These are phyloP conservation scores for Xenotilapia caudafasciata DNA, from an alignment of 2,113 vertebrate genomes.

Conservation along the genomic window DNA sequence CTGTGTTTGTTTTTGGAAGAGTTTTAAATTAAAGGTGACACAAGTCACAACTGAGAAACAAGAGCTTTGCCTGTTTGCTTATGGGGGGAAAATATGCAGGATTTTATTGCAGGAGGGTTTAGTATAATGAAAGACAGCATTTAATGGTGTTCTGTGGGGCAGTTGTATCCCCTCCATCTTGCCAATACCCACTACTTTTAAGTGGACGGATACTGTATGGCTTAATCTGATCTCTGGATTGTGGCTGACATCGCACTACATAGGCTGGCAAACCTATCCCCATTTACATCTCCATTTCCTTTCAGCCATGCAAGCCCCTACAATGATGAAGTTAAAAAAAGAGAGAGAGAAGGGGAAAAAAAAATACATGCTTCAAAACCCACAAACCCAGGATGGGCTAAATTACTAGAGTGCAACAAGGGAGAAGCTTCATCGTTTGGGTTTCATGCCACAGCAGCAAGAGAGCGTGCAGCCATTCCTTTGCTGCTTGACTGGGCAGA, in stretches of 20 bases:
- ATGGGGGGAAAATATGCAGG: background rate
- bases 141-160: background rate
- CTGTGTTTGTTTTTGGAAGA: background rate
- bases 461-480: conserved; percentile 45
- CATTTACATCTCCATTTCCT: conserved; percentile 52
- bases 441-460: conserved; percentile 18
- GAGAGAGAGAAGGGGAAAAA: background rate
- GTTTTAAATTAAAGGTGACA: background rate
- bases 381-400: conserved; percentile 53
- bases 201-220: background rate
- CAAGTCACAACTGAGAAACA: background rate
- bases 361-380: conserved; percentile 39
- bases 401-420: conserved; percentile 52
- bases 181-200: conserved; percentile 5
- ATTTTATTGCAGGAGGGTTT: background rate
- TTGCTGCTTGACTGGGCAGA: conserved; percentile 64
- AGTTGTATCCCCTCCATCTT: background rate
- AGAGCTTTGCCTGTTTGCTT: background rate
- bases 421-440: conserved; percentile 43
- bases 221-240: conserved; percentile 40
- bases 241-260: conserved; percentile 24
- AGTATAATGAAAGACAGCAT: background rate
- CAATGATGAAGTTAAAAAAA: conserved; percentile 13
- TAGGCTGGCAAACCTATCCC: conserved; percentile 11
- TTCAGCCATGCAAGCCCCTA: conserved; percentile 31